Evolutionary conservation across 2,888 invertebrate species (phyloP), one percentile per base, ranked within the genome.

Genomic region (Bembecia ichneumoniformis): DNA sequence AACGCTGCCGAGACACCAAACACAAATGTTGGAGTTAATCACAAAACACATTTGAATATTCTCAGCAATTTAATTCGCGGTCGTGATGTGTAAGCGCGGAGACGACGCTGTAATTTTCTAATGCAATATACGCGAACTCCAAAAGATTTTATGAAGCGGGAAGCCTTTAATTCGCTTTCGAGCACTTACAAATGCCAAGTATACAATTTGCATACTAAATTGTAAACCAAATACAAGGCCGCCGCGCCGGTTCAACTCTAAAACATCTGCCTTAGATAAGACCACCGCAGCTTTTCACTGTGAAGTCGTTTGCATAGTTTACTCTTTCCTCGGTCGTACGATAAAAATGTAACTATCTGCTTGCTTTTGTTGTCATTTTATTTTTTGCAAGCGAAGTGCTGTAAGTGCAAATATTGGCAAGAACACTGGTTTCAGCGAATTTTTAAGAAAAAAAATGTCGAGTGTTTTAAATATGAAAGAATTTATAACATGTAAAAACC

Each of bases 201-300:
- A 65, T 62, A 65, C 68, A 70, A 77, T 79, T 78, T 77, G 74
- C 77, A 79, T 77, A 73, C 68, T 74, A 77, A 78, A 77, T 78
- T 78, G 69, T 69, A 73, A 76, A 71, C 66, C 71, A 77, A 78
- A 79, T 73, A 74, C 47, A 64, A 69, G 64, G 62, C 62, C 11
- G 7, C 50, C 58, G 56, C 13, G 43, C 50, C 58, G 56, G 57
- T 58, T 64, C 57, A 55, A 57, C 52, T 53, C 49, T 58, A 64
- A 59, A 66, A 66, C 71, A 71, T 75, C 71, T 70, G 73, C 60
- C 61, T 70, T 64, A 62, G 68, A 73, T 73, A 75, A 69, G 72
- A 66, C 62, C 57, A 57, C 54, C 50, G 56, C 54, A 53, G 57
- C 61, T 64, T 63, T 65, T 59, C 64, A 55, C 64, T 65, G 64